Base-by-base conservation (phyloP, 2,888 invertebrate genomes). In the Glaucopsyche alexis region DNA sequence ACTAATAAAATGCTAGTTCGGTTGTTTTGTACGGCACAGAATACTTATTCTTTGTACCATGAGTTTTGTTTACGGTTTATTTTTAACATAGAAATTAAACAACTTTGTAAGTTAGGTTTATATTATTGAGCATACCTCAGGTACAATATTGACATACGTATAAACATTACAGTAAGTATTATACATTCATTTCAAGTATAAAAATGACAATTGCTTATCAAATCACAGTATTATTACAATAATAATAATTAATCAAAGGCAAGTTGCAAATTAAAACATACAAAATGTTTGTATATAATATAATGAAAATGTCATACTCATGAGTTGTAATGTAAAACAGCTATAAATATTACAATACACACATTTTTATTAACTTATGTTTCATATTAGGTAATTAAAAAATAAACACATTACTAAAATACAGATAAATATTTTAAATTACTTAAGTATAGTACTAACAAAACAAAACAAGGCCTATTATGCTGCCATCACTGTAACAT, bases 141-240 rank as follows among this genome's bases (percentile, higher is more conserved):
- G 72, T 74, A 74, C 29, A 72, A 71, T 71, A 67, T 45, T 45
- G 19, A 45, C 67, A 67, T 47, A 13, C 19, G 42, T 47, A 29
- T 13, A 19, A 49, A 69, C 19, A 49, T 69, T 71, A 66, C 65
- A 71, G n/a, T 65, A 70, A 71, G 14, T 40, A 64, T 65, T 74
- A 73, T 19, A 72, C 47, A 67, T 73, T 71, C 47, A 67, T 73
- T 69, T 69, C n/a, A 55, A 73, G 71, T 71, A 72, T 64, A 67
- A 19, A 52, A 71, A 71, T 72, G 74, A 64, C 71, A 74, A 72
- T 19, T 60, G 60, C 60, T 78, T 88, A 87, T 84, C 84, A 89
- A 89, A 90, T 90, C 89, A 89, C 89, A 90, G 89, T 29, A 40
- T 72, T 55, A 79, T 74, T 75, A 74, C 78, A 79, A 75, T 73